Evolutionary conservation across 1,140 invertebrate genomes (phyloP).

Genomic region (Bombus polaris): DNA sequence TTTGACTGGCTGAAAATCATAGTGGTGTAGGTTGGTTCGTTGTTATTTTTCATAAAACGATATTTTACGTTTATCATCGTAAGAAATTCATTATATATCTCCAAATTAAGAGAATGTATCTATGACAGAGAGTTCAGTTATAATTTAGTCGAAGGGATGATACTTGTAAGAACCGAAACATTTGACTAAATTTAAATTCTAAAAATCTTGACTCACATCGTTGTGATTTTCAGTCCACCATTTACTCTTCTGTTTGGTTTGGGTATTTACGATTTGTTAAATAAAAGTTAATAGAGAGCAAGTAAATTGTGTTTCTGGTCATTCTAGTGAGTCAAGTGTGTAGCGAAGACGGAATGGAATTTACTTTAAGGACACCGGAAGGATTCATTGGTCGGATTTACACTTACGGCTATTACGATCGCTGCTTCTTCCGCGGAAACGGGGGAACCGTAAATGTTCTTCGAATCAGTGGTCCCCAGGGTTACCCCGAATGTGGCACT

Average conservation of each 20-base stretch:
- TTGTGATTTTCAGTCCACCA: neutral
- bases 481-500: constrained; percentile 95
- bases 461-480: constrained; percentile 92
- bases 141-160: neutral
- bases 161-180: neutral
- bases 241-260: neutral
- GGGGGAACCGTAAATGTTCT: constrained; percentile 92
- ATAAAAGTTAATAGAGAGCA: neutral
- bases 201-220: neutral
- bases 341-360: constrained; percentile 96
- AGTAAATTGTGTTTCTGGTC: constrained; percentile 40
- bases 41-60: no score
- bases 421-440: constrained; percentile 95
- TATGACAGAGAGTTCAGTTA: neutral
- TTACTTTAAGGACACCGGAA: constrained; percentile 93
- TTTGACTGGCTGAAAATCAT: neutral
- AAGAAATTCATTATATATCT: no score
- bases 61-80: no score
- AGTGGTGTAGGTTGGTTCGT: no score
- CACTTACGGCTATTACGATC: constrained; percentile 95
- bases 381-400: constrained; percentile 95
- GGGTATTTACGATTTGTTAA: neutral
- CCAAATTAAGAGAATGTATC: no score
- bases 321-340: constrained; percentile 93
- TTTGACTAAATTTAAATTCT: neutral